Percentiles rank a stretch among this genome's conserved stretches.
These are phyloP conservation scores for Etheostoma nigrum DNA, from an alignment of 2,797 vertebrate genomes.

Conservation along the genomic window DNA sequence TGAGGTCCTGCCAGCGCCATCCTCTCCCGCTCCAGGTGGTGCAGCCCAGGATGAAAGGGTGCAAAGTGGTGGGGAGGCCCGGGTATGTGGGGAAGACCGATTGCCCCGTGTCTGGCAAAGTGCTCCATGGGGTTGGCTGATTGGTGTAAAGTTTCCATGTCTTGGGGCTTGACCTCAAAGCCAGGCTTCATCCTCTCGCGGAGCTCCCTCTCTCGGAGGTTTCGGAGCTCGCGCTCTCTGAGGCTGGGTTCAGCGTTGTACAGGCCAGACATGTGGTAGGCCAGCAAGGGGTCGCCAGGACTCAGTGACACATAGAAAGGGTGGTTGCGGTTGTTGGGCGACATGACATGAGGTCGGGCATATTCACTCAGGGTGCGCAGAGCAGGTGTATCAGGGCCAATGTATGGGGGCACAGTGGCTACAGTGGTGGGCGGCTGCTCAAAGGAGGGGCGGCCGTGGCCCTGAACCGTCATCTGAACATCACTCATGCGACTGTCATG, in stretches of 20 bases:
- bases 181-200: constrained; percentile 98
- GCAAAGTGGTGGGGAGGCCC: constrained; percentile 91
- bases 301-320: constrained; percentile 96
- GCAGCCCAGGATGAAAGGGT: constrained; percentile 93
- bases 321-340: constrained; percentile 95
- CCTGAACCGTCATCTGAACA: constrained; percentile 86
- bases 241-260: constrained; percentile 93
- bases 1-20: constrained; percentile 90
- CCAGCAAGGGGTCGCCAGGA: constrained; percentile 93
- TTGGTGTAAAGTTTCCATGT: constrained; percentile 93
- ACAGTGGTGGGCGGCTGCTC: constrained; percentile 94
- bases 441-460: constrained; percentile 91
- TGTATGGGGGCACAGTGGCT: constrained; percentile 95
- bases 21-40: constrained; percentile 94
- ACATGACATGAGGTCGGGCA: constrained; percentile 97
- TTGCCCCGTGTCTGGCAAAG: constrained; percentile 93
- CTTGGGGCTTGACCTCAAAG: constrained; percentile 96
- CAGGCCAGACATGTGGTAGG: constrained; percentile 96
- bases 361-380: constrained; percentile 98
- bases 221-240: constrained; percentile 94
- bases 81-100: constrained; percentile 92
- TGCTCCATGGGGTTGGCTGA: constrained; percentile 98
- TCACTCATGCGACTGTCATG: constrained; percentile 93
- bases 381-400: constrained; percentile 95
- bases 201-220: constrained; percentile 93